Conservation (phyloP, 2,113 vertebrate genomes). For the Genyomyrus donnyi region DNA sequence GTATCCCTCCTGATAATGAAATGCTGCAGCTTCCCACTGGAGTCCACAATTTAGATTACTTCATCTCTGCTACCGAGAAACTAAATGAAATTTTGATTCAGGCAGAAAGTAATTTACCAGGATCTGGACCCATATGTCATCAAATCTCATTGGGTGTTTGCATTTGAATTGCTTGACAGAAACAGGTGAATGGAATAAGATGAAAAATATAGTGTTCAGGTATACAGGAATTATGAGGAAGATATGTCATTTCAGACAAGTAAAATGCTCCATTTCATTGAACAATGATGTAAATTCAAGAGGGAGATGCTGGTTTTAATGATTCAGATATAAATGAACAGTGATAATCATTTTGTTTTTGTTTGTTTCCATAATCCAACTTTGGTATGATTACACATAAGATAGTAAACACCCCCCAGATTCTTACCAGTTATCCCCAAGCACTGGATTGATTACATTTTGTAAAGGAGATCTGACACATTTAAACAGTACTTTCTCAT, state of each 20-base stretch:
- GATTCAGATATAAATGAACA: neutral
- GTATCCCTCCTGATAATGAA: slow-evolving; percentile 65
- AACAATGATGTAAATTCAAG: neutral
- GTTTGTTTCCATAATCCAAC: neutral
- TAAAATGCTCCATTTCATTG: neutral
- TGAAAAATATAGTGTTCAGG: neutral
- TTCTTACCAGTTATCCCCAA: neutral
- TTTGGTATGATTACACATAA: neutral
- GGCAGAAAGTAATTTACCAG: slow-evolving; percentile 99
- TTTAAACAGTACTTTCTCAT: neutral
- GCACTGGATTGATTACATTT: neutral
- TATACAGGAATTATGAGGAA: neutral
- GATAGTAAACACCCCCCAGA: neutral
- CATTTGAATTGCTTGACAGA: slow-evolving; percentile 84
- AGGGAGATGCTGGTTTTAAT: neutral
- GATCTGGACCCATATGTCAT: slow-evolving; percentile 99
- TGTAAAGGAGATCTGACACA: neutral
- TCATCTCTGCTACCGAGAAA: slow-evolving; percentile 99
- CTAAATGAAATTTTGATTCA: slow-evolving; percentile 99
- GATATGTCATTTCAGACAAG: neutral
- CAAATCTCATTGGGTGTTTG: slow-evolving; percentile 99
- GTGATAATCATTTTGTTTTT: neutral
- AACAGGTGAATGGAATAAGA: slow-evolving; percentile 30
- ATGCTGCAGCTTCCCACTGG: slow-evolving; percentile 70
- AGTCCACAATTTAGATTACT: slow-evolving; percentile 99